Base-by-base conservation (phyloP, 2,888 invertebrate species). In the Cryptocheilus praepositus region DNA sequence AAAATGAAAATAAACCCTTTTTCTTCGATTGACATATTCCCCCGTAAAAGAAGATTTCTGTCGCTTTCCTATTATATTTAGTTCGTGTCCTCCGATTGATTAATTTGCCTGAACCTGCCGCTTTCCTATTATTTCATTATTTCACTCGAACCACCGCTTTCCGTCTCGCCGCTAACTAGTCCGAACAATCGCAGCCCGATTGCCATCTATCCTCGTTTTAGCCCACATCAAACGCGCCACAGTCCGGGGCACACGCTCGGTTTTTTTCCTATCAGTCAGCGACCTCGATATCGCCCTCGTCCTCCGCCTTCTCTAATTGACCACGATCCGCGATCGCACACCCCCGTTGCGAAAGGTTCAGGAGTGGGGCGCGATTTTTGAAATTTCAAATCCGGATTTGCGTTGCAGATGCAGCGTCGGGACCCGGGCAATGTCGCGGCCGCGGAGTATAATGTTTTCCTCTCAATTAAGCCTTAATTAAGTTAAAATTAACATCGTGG, bases 401-500 rank as follows among this genome's bases (percentile, higher is more conserved):
- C 87, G 87, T 87, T 87, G 87, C 87, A 88, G 87, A 88, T 88
- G 88, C 81, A 80, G 80, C 70, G 7, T n/a, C 46, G 74, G 76
- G 80, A 79, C 83, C 57, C 68, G 76, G 80, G 84, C 88, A 87
- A 84, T 86, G 87, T 87, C 85, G 83, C 83, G 83, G 77, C 77
- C 81, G 79, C 80, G 77, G 77, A 84, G 87, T 85, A 87, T 87
- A 88, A 88, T 88, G 88, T 89, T 89, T 88, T 87, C 88, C 87
- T 88, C 88, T 88, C 88, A 89, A 89, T 89, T 89, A 89, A 89
- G 88, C 88, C 88, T 89, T 89, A 89, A 89, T 89, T 89, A 88
- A 88, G 88, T 88, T 88, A 88, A 88, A 88, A 88, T 88, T 88
- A 88, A 87, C 88, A 88, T 88, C 87, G 85, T 83, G 86, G 83